These are phyloP conservation scores for Philereme transversata DNA, from an alignment of 2,888 invertebrate species.

Conservation along the genomic window DNA sequence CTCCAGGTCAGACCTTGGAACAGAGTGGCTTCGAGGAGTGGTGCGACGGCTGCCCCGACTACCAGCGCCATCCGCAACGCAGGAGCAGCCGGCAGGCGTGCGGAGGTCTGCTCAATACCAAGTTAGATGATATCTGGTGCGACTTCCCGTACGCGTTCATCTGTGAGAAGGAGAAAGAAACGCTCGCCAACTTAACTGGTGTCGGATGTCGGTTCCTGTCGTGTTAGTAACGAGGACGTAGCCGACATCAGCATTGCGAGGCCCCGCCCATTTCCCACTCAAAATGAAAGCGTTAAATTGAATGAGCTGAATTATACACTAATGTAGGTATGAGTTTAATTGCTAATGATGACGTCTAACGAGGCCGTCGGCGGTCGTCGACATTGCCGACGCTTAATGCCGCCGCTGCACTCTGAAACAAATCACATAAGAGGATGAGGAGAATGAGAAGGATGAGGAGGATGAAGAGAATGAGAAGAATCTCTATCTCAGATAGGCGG, in stretches of 20 bases:
- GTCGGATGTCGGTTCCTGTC: conserved; percentile 11
- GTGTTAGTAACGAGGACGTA: conserved; percentile 3
- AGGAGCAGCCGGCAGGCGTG: conserved; percentile 14
- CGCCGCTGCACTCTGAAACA: no score
- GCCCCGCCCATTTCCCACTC: no score
- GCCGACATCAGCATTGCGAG: not conserved
- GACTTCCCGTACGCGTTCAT: conserved; percentile 16
- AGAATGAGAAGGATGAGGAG: no score
- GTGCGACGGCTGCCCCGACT: conserved; percentile 12
- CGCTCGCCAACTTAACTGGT: conserved; percentile 8
- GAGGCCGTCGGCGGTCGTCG: no score
- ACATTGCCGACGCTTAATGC: no score
- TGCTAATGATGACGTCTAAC: no score
- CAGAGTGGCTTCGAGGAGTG: conserved; percentile 8
- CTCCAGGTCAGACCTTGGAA: conserved; percentile 6
- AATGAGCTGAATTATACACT: no score
- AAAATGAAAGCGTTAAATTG: no score
- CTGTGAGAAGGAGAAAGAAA: conserved; percentile 8
- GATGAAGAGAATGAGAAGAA: no score
- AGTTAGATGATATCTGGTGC: conserved; percentile 21
- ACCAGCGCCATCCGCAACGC: not conserved
- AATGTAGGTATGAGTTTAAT: no score
- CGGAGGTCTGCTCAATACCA: conserved; percentile 3
- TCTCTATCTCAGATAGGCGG: no score
- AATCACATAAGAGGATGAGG: no score